Base-by-base conservation (phyloP, 2,888 invertebrate genomes). In the Watsonalla cultraria region DNA sequence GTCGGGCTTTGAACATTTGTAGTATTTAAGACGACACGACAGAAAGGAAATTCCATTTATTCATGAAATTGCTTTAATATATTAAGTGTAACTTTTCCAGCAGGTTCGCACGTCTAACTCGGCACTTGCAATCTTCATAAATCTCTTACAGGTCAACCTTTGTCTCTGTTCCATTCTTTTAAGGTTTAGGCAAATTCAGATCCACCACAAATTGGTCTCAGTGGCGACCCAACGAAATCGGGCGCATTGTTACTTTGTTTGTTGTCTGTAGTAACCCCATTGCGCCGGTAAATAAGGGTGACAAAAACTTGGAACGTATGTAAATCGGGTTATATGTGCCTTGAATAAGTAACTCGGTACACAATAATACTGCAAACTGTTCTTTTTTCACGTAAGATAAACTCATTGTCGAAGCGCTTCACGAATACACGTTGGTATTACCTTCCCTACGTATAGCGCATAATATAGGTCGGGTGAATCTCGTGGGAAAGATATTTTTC, bases 111-210 rank as follows among this genome's bases (percentile, higher is more conserved):
- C 7, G 35, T 35, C 9, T 14, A 37, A 14, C 48, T 13, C 34
- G 14, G 48, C 48, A 49, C 14, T 37, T 49, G 79, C 82, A 85
- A 86, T 86, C 82, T 84, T 80, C 80, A 85, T 86, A 86, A 86
- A 86, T 86, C 84, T 82, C 76, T 65, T 66, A 72, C 71, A 73
- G 70, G 71, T 71, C 81, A 82, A 82, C 83, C 82, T 85, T 84
- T 85, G 83, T 85, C 84, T 83, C 74, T 80, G 84, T 82, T 74
- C 74, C 76, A 67, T 77, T 78, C 74, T 75, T 74, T 78, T 71
- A 75, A 74, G 80, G 77, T 76, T 86, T 83, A 83, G 78, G 82
- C 78, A 86, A 86, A 85, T 85, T 84, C 77, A 75, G 79, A 82
- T 78, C 78, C 75, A 73, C 77, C 76, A 72, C 81, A 84, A 85